phyloP scores from a whole-genome alignment of 2,888 invertebrate species.

The Holacanthella duospinosa region DNA sequence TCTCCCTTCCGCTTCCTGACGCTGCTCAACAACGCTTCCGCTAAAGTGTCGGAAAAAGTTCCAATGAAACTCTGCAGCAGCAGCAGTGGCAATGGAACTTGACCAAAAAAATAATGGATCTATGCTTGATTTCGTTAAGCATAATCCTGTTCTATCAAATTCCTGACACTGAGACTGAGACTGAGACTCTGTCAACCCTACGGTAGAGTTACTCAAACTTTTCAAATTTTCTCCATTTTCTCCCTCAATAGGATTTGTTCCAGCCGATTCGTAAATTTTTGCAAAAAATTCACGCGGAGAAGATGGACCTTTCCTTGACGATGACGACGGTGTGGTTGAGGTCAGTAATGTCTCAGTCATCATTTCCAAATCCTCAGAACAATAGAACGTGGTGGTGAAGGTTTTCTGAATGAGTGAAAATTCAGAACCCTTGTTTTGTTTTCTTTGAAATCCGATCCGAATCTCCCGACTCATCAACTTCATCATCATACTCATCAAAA shows the following conservation, averaged over 20 bases:
- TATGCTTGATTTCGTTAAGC: no score
- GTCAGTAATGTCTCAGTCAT: background rate
- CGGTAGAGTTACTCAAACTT: no score
- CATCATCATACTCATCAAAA: constrained; percentile 10
- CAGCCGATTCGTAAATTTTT: constrained; percentile 52
- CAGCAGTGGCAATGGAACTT: background rate
- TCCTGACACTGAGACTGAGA: background rate
- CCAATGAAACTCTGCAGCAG: constrained; percentile 27
- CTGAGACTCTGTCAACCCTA: background rate
- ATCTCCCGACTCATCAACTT: constrained; percentile 8
- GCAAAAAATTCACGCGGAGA: constrained; percentile 72
- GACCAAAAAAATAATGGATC: background rate
- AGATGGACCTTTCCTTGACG: constrained; percentile 42
- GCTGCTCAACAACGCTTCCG: no score
- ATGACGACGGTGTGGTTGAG: background rate
- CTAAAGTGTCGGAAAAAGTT: constrained; percentile 28
- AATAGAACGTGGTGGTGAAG: no score
- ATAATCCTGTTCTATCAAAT: background rate
- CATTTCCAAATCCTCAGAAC: no score
- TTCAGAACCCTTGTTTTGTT: background rate
- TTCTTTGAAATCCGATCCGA: background rate
- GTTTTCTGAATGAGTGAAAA: no score
- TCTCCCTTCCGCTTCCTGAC: background rate
- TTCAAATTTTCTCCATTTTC: background rate
- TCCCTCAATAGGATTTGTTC: background rate